Evolutionary conservation across 2,113 vertebrate genomes (phyloP).

Genomic region (Neopipo cinnamomea): DNA sequence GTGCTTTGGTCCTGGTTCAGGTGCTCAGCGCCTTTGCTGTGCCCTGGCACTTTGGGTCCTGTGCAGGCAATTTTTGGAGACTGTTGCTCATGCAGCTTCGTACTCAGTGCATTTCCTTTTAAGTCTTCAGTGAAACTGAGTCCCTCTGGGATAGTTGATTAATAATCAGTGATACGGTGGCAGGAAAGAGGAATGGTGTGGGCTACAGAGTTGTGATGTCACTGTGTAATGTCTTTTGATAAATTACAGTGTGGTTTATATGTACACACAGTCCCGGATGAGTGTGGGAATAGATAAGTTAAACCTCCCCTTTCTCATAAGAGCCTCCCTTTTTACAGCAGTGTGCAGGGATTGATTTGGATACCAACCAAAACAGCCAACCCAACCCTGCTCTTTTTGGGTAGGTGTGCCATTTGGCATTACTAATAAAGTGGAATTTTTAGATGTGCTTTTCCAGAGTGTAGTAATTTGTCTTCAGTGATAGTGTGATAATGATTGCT

Average conservation of each 20-base stretch:
- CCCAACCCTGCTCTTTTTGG: not conserved
- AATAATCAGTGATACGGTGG: rapidly evolving
- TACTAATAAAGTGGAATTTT: not conserved
- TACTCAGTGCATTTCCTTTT: not conserved
- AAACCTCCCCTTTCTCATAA: not conserved
- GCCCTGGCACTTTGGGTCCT: not conserved
- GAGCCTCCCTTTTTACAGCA: not conserved
- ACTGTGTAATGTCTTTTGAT: not conserved
- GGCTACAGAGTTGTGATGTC: not conserved
- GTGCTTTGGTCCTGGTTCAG: not conserved
- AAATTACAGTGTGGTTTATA: not conserved
- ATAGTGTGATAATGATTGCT: not conserved
- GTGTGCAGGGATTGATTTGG: not conserved
- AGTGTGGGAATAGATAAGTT: not conserved
- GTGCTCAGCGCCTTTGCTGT: rapidly evolving
- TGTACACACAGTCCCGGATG: not conserved
- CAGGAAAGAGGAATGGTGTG: not conserved
- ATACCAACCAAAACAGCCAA: not conserved
- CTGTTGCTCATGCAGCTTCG: rapidly evolving
- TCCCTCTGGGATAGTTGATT: not conserved
- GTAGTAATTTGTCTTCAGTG: not conserved
- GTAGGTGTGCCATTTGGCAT: not conserved
- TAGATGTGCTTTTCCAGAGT: not conserved
- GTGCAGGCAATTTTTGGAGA: rapidly evolving
- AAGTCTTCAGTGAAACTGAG: not conserved